A percentile compares a stretch with the other conserved stretches of the same genome.
Conservation (phyloP, 2,797 vertebrate genomes). For the Peromyscus melanophrys region DNA sequence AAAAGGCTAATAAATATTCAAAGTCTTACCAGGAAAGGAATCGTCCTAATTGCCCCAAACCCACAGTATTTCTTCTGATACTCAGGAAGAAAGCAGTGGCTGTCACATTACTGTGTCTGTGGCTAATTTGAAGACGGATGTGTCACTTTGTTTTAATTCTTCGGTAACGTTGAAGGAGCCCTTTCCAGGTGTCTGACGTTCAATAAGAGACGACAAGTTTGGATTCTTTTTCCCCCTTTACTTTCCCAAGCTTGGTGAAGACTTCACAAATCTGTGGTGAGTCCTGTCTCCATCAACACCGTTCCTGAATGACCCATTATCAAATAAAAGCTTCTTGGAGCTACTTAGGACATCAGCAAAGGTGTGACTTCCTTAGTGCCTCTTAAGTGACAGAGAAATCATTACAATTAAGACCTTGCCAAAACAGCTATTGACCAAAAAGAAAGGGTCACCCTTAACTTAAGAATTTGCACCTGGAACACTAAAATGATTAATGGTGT, state of each 20-base stretch:
- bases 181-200: neutral
- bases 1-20: neutral
- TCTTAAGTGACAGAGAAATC: constrained; percentile 33
- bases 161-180: neutral
- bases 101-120: neutral
- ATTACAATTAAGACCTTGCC: neutral
- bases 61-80: neutral
- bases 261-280: too few relatives aligned
- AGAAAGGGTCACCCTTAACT: neutral
- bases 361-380: neutral
- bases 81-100: neutral
- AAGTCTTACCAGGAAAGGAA: neutral
- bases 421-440: constrained; percentile 28
- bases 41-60: neutral
- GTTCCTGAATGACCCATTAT: neutral
- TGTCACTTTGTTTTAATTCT: neutral
- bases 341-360: constrained; percentile 37
- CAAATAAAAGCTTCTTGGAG: neutral
- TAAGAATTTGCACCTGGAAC: constrained; percentile 34
- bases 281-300: neutral
- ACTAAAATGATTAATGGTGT: neutral
- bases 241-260: neutral
- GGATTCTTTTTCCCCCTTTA: neutral
- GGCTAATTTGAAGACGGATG: neutral
- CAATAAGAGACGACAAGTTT: neutral